phyloP scores from a whole-genome alignment of 2,797 vertebrate species.

The Channa striata region DNA sequence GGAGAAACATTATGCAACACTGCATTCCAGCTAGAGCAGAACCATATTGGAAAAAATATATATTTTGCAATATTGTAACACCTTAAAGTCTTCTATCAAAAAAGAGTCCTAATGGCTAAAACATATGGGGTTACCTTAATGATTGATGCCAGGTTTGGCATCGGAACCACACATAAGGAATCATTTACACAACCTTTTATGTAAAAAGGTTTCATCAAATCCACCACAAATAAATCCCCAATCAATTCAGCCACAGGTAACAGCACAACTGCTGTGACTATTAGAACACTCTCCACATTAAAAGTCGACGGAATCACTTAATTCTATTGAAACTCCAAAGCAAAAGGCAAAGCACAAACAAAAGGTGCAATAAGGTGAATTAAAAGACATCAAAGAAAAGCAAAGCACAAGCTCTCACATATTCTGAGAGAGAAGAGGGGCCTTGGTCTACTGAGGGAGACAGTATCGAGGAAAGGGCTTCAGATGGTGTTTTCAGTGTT shows the following conservation, averaged over 20 bases:
- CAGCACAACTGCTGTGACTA: conserved; percentile 12
- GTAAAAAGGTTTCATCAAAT: conserved; percentile 35
- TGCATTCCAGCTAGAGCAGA: too few relatives aligned
- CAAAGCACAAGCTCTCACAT: conserved; percentile 2
- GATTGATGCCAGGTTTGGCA: conserved; percentile 42
- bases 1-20: too few relatives aligned
- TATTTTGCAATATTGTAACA: too few relatives aligned
- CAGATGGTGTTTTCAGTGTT: conserved; percentile 49
- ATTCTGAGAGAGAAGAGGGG: conserved; percentile 15
- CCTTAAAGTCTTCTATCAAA: background rate
- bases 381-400: conserved; percentile 6
- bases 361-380: conserved; percentile 10
- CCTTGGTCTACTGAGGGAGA: conserved; percentile 44
- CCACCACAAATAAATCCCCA: conserved; percentile 31
- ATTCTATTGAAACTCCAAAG: conserved; percentile 18
- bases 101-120: conserved; percentile 16
- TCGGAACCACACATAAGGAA: conserved; percentile 51
- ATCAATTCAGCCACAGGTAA: conserved; percentile 35
- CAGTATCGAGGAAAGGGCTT: conserved; percentile 74
- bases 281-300: conserved; percentile 24
- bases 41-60: too few relatives aligned
- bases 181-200: conserved; percentile 48
- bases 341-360: background rate
- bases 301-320: conserved; percentile 19
- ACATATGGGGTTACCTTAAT: conserved; percentile 27